Evolutionary conservation across 2,888 invertebrate species (phyloP), one percentile per base, ranked within the genome.

Genomic region (Dichetophora obliterata): DNA sequence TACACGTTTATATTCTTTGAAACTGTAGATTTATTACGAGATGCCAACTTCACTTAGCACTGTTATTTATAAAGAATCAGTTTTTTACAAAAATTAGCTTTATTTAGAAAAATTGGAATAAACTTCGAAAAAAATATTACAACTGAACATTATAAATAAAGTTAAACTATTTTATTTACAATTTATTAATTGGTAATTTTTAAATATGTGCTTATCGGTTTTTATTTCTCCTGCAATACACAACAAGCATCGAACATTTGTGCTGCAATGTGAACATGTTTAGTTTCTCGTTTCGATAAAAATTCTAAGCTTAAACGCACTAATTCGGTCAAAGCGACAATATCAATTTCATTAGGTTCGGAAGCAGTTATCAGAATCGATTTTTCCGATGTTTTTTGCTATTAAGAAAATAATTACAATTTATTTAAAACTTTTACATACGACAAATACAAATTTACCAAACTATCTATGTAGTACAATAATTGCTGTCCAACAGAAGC

Each of bases 401-500:
- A 63, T 78, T 27, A 68, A 63, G 52, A 69, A 43, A 6, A 63
- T 43, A 5, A 5, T n/a, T 8, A 14, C 9, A 37, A 54, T 66
- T 66, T 22, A 37, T 27, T 34, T 22, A 68, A 50, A 11, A 3
- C 3, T 4, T 9, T 22, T 16, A 48, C 24, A 48, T 48, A 68
- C 11, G 24, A 27, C 50, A 65, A 9, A 34, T 78, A 78, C 75
- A 80, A 82, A 87, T 88, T 90, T 88, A 94, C 94, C 87, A 93
- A 90, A 77, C 90, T 91, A 83, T 95, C 93, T 78, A 98, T 90
- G 90, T 95, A 96, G 82, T 92, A 92, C 63, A 94, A 93, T 0
- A 97, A 90, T 34, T 93, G 91, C 5, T 96, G 94, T 77, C 95
- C 94, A 80, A 96, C 92, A 6, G 94, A 93, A 0, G 95, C 93